Conservation (phyloP, 2,888 invertebrate species). For the Maniola hyperantus region DNA sequence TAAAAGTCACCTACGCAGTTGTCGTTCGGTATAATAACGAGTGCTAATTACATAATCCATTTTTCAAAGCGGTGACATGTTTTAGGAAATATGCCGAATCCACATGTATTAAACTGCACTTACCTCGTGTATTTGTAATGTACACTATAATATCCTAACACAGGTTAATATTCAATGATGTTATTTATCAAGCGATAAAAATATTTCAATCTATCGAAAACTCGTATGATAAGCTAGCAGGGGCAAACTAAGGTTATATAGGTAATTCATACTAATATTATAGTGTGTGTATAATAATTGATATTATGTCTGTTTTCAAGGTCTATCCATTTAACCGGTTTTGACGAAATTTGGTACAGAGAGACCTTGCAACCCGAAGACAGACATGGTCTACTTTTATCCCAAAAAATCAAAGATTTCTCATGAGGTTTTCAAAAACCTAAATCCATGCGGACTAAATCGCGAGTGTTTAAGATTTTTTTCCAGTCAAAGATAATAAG, state of each 20-base stretch:
- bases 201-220: slow-evolving; percentile 20
- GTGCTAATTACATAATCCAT: slow-evolving; percentile 19
- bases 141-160: slow-evolving; percentile 1
- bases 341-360: too few relatives aligned
- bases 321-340: too few relatives aligned
- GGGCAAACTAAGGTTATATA: slow-evolving; percentile 23
- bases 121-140: neutral
- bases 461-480: too few relatives aligned
- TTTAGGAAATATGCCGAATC: neutral
- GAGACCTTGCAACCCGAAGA: too few relatives aligned
- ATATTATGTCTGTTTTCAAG: too few relatives aligned
- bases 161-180: slow-evolving; percentile 12
- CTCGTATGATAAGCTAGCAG: slow-evolving; percentile 13
- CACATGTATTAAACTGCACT: neutral
- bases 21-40: slow-evolving; percentile 3
- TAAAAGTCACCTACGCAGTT: slow-evolving; percentile 14
- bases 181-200: slow-evolving; percentile 25
- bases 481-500: too few relatives aligned
- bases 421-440: too few relatives aligned
- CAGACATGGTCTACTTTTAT: too few relatives aligned
- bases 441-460: too few relatives aligned
- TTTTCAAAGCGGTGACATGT: slow-evolving; percentile 4
- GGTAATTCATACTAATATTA: neutral
- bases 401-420: too few relatives aligned
- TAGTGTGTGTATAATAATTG: too few relatives aligned